Evolutionary conservation across 2,797 vertebrate species (phyloP).

Genomic region (Erethizon dorsatum): DNA sequence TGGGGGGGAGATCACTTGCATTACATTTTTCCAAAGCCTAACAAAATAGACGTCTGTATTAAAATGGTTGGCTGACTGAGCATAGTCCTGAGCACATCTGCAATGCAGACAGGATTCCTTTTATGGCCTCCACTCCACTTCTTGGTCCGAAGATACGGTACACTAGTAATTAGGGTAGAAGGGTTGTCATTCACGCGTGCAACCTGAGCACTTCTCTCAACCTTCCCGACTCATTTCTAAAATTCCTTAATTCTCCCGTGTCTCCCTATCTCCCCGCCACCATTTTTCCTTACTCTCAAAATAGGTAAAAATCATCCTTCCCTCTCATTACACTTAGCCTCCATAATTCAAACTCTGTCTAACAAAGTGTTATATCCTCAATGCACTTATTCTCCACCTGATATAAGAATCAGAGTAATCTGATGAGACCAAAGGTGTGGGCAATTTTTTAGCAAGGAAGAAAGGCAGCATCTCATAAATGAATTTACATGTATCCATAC

Average conservation of each 20-base stretch:
- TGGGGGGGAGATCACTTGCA: no score
- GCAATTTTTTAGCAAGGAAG: not conserved
- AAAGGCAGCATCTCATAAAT: constrained; percentile 20
- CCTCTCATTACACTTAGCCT: not conserved
- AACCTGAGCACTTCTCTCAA: not conserved
- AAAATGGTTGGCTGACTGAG: not conserved
- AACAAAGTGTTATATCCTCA: constrained; percentile 11
- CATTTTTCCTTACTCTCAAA: constrained; percentile 3
- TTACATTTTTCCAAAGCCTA: constrained; percentile 9
- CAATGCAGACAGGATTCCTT: not conserved
- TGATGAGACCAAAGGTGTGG: constrained; percentile 43
- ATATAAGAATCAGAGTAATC: not conserved
- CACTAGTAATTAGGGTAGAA: not conserved
- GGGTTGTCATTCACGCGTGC: not conserved
- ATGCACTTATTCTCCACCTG: not conserved
- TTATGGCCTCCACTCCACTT: constrained; percentile 5
- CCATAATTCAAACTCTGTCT: constrained; percentile 14
- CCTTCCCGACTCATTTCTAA: constrained; percentile 39
- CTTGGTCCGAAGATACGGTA: not conserved
- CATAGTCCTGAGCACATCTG: constrained; percentile 6
- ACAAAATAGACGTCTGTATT: not conserved
- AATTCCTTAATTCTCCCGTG: not conserved
- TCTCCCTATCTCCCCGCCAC: not conserved
- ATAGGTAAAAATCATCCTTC: not conserved
- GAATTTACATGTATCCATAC: constrained; percentile 10